Percentiles rank a stretch among this genome's conserved stretches.
Evolutionary conservation across 2,113 vertebrate genomes (phyloP).

Genomic region (Apodemus sylvaticus): DNA sequence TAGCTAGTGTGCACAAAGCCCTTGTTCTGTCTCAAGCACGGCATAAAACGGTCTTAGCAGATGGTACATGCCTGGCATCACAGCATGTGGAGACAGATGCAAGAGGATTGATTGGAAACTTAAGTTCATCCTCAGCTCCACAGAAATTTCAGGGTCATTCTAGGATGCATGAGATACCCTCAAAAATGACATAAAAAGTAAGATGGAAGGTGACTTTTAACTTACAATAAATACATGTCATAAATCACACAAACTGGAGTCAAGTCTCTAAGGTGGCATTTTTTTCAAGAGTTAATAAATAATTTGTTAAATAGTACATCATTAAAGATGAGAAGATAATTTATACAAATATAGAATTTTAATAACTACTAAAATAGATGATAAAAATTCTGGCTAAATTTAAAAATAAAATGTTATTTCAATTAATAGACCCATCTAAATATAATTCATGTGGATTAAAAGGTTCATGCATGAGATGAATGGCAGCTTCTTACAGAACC

Average conservation of each 20-base stretch:
- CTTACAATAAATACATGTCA: constrained; percentile 20
- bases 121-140: neutral
- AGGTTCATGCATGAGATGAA: neutral
- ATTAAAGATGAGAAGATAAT: constrained; percentile 46
- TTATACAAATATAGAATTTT: constrained; percentile 38
- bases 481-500: neutral
- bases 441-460: constrained; percentile 19
- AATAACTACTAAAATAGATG: constrained; percentile 29
- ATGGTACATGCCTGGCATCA: neutral
- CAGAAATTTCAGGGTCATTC: neutral
- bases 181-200: neutral
- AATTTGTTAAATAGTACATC: constrained; percentile 26
- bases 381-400: constrained; percentile 31
- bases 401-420: constrained; percentile 52
- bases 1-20: neutral
- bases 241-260: neutral
- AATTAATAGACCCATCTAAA: neutral
- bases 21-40: neutral
- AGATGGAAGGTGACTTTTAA: constrained; percentile 8
- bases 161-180: neutral
- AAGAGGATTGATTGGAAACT: neutral
- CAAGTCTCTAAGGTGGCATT: constrained; percentile 26
- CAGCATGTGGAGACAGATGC: neutral
- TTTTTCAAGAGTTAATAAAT: constrained; percentile 21
- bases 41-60: neutral